Evolutionary conservation across 2,797 vertebrate genomes (phyloP).

Genomic region (Catharus ustulatus): DNA sequence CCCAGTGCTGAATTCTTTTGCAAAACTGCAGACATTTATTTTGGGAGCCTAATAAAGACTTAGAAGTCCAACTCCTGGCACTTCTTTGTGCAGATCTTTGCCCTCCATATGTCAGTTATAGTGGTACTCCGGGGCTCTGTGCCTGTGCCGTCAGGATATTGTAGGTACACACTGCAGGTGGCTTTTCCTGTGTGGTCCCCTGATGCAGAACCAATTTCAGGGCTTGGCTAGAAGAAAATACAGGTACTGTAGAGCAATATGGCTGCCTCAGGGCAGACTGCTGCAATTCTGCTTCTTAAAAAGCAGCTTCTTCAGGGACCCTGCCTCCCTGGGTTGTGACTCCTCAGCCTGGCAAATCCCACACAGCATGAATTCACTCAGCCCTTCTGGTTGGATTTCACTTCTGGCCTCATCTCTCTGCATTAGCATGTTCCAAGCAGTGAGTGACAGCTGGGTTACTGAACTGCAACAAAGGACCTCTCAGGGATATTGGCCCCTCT

Average conservation of each 20-base stretch:
- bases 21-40: constrained; percentile 19
- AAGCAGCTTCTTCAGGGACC: neutral
- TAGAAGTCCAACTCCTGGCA: neutral
- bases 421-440: neutral
- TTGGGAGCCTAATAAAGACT: neutral
- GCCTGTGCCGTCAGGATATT: neutral
- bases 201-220: neutral
- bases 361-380: neutral
- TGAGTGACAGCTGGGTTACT: neutral
- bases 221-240: neutral
- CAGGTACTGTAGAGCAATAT: neutral
- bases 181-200: neutral
- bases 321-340: neutral
- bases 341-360: neutral
- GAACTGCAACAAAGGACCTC: neutral
- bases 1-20: neutral
- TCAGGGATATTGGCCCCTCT: neutral
- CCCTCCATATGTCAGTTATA: neutral
- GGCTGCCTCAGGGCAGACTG: neutral
- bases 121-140: fast-evolving
- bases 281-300: neutral
- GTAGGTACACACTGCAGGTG: neutral
- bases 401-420: neutral
- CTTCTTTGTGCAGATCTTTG: neutral
- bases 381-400: neutral